Conservation (phyloP, 2,888 invertebrate species). For the Piscicola geometra region DNA sequence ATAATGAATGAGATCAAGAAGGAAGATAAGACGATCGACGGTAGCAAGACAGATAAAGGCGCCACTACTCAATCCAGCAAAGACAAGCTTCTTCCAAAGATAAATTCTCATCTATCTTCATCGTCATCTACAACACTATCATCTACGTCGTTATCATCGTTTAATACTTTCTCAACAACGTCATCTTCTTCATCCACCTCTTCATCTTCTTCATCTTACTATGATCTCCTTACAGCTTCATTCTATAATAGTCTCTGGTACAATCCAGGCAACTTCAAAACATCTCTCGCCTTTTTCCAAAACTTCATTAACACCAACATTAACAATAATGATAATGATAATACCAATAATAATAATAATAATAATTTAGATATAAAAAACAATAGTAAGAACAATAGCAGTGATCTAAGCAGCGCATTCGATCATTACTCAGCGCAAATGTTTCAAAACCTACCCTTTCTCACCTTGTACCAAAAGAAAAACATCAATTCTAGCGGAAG, state of each 20-base stretch:
- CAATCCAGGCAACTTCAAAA: background rate
- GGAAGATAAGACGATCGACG: background rate
- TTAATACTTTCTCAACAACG: background rate
- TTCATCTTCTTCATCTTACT: background rate
- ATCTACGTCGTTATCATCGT: background rate
- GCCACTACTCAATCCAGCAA: background rate
- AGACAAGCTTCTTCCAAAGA: background rate
- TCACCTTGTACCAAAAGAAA: background rate
- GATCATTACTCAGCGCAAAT: background rate
- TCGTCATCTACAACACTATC: background rate
- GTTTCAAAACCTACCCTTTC: background rate
- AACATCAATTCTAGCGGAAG: background rate
- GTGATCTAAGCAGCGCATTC: background rate
- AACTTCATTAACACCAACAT: background rate
- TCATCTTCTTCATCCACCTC: background rate
- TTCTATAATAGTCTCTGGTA: constrained; percentile 2
- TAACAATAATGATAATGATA: background rate
- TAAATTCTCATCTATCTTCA: background rate
- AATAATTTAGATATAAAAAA: background rate
- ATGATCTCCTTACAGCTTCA: background rate
- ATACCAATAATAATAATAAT: background rate
- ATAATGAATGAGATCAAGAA: background rate
- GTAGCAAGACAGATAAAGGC: background rate
- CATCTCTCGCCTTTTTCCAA: background rate
- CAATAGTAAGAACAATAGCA: background rate